Evolutionary conservation across 2,113 vertebrate species (phyloP).

Genomic region (Halcyon malimbica): DNA sequence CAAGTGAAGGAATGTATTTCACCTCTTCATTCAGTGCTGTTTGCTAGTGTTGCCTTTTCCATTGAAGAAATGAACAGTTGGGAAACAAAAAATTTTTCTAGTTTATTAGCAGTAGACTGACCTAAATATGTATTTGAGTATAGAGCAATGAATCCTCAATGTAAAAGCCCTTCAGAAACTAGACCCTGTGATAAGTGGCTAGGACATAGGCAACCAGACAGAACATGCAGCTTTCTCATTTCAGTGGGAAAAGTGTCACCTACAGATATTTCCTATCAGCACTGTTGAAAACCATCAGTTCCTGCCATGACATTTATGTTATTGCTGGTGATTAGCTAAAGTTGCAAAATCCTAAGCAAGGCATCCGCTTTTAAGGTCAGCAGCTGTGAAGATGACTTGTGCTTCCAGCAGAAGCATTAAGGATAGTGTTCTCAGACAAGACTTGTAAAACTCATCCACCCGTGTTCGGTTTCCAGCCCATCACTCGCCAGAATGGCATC

Average conservation of each 20-base stretch:
- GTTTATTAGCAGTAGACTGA: not conserved
- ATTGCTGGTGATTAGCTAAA: not conserved
- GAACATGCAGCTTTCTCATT: not conserved
- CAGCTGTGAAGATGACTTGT: not conserved
- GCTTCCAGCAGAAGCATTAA: not conserved
- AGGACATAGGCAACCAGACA: not conserved
- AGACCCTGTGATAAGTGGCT: not conserved
- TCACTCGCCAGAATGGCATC: not conserved
- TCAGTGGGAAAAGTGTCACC: not conserved
- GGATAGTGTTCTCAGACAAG: not conserved
- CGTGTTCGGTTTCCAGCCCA: not conserved
- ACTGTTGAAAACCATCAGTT: not conserved
- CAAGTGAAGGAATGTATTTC: not conserved
- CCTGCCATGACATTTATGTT: not conserved
- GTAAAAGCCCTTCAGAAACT: not conserved
- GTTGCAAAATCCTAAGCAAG: not conserved
- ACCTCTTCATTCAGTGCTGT: not conserved
- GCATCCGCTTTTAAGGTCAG: not conserved
- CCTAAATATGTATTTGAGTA: not conserved
- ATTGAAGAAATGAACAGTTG: not conserved
- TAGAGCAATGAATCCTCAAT: not conserved
- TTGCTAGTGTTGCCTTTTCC: not conserved
- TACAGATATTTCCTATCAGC: not conserved
- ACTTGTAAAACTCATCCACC: not conserved
- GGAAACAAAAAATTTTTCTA: not conserved